phyloP scores from a whole-genome alignment of 2,888 invertebrate species.

The Mechanitis mazaeus region DNA sequence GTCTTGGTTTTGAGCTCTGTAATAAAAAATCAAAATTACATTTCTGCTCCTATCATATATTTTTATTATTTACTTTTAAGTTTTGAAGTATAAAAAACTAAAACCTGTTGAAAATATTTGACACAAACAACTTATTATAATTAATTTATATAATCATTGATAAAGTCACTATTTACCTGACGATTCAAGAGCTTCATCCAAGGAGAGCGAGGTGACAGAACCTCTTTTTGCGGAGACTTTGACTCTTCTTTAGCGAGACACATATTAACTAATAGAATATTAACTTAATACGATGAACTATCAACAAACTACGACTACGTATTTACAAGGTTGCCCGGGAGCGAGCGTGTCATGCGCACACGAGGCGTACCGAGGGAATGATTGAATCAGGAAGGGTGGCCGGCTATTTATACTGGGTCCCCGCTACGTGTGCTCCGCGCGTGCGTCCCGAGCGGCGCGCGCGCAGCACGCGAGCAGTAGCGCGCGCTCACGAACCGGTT shows the following conservation, averaged over 20 bases:
- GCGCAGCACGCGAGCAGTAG: conserved; percentile 66
- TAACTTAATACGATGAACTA: conserved; percentile 47
- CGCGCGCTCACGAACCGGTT: conserved; percentile 68
- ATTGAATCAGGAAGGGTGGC: conserved; percentile 66
- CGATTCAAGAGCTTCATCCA: conserved; percentile 75
- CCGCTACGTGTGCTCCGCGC: conserved; percentile 31
- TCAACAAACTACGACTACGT: conserved; percentile 47
- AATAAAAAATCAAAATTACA: conserved; percentile 43
- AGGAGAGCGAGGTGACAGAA: conserved; percentile 69
- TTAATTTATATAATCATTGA: background rate
- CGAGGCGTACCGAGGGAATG: conserved; percentile 67
- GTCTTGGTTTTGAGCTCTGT: conserved; percentile 75
- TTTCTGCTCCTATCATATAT: background rate
- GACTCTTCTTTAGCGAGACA: conserved; percentile 73
- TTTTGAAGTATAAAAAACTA: background rate
- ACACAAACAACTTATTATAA: conserved; percentile 4
- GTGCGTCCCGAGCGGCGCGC: conserved; percentile 46
- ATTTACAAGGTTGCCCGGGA: conserved; percentile 57
- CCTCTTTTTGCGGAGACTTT: conserved; percentile 64
- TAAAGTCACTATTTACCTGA: conserved; percentile 59
- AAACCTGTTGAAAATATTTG: background rate
- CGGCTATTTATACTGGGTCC: conserved; percentile 59
- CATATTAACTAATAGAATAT: conserved; percentile 63
- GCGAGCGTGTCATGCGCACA: conserved; percentile 55
- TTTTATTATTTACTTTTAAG: background rate